Conservation (phyloP, 2,113 vertebrate genomes). For the Hippoglossus stenolepis region DNA sequence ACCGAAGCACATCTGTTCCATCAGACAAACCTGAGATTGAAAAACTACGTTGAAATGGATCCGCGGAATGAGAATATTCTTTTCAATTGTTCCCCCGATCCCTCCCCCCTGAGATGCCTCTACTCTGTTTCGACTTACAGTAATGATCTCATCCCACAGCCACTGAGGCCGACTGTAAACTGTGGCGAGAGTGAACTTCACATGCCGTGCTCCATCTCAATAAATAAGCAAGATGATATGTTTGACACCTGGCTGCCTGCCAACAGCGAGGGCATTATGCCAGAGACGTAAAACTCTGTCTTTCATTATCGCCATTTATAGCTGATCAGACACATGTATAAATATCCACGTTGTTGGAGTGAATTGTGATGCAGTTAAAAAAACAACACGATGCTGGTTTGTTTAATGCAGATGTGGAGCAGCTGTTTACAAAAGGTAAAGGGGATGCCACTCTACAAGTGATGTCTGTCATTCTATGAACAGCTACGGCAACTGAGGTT, state of each 20-base stretch:
- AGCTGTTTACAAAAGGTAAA: neutral
- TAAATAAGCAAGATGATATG: slow-evolving; percentile 41
- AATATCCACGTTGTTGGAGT: slow-evolving; percentile 1
- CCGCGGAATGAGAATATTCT: neutral
- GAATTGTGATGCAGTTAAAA: slow-evolving; percentile 3
- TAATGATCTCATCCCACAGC: slow-evolving; percentile 18
- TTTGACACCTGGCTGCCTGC: slow-evolving; percentile 45
- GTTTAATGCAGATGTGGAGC: neutral
- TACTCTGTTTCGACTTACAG: slow-evolving; percentile 14
- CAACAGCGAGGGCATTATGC: slow-evolving; percentile 21
- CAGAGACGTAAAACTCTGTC: slow-evolving; percentile 41
- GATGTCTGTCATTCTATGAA: too few species aligned
- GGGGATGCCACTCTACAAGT: too few species aligned
- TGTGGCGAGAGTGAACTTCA: slow-evolving; percentile 21
- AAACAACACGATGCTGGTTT: slow-evolving; percentile 3
- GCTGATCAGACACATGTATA: slow-evolving; percentile 28
- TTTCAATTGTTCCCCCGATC: neutral
- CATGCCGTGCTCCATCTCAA: slow-evolving; percentile 35
- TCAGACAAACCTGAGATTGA: neutral
- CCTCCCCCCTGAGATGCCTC: slow-evolving; percentile 1
- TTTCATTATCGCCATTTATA: slow-evolving; percentile 39
- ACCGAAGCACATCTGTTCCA: neutral
- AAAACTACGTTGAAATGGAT: neutral
- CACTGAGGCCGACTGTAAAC: neutral
- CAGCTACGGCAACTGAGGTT: too few species aligned